phyloP scores from a whole-genome alignment of 1,140 invertebrate species.

The Armadillidium nasatum region DNA sequence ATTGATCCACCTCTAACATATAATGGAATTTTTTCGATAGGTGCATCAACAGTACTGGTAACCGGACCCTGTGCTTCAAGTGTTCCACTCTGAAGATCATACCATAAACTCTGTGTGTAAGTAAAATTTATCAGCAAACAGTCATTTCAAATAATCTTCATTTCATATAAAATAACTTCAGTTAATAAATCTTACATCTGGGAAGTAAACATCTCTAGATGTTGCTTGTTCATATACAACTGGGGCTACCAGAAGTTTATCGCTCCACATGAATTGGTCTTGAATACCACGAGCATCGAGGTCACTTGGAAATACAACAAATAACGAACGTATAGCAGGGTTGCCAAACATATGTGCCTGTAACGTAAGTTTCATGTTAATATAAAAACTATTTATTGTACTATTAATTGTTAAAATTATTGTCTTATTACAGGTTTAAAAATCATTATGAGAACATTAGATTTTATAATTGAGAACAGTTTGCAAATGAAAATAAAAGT shows the following conservation, averaged over 20 bases:
- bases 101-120: constrained; percentile 29
- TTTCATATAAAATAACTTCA: too few species aligned
- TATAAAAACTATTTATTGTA: too few species aligned
- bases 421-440: too few species aligned
- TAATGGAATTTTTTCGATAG: constrained; percentile 30
- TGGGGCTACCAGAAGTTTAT: constrained; percentile 67
- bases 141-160: too few species aligned
- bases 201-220: constrained; percentile 34
- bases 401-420: too few species aligned
- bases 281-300: constrained; percentile 55
- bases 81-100: constrained; percentile 31
- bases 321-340: constrained; percentile 51
- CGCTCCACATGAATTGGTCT: constrained; percentile 74
- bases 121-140: constrained; percentile 9
- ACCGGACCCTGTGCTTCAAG: constrained; percentile 10
- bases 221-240: constrained; percentile 59
- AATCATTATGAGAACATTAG: too few species aligned
- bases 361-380: too few species aligned
- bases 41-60: constrained; percentile 24
- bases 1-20: constrained; percentile 29
- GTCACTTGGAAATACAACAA: constrained; percentile 50
- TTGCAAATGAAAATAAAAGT: too few species aligned
- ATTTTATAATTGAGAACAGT: too few species aligned
- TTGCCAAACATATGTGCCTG: constrained; percentile 47
- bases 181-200: constrained; percentile 12